These are phyloP conservation scores for Zhengitettix transpicula DNA, from an alignment of 2,888 invertebrate species.

Conservation along the genomic window DNA sequence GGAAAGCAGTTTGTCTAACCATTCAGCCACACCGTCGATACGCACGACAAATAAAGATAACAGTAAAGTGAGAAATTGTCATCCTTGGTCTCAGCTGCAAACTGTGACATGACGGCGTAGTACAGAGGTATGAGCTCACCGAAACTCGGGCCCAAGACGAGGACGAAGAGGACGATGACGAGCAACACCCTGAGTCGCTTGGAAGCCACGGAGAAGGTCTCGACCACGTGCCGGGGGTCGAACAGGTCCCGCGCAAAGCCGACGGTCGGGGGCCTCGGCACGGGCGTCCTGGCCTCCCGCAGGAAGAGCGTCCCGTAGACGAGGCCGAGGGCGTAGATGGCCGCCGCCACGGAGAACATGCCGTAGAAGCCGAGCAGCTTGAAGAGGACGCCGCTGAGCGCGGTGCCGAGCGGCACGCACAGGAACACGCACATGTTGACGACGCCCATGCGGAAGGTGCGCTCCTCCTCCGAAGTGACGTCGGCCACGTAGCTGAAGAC, in stretches of 20 bases:
- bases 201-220: background rate
- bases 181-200: background rate
- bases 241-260: background rate
- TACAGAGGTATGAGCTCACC: background rate
- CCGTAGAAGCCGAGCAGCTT: conserved; percentile 31
- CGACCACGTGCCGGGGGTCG: background rate
- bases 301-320: background rate
- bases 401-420: conserved; percentile 37
- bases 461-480: conserved; percentile 32
- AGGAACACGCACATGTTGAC: conserved; percentile 39
- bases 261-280: background rate
- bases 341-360: conserved; percentile 29
- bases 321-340: background rate
- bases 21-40: too few species aligned
- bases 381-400: conserved; percentile 35
- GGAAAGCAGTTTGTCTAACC: too few species aligned
- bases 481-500: conserved; percentile 70
- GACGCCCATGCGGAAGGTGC: conserved; percentile 42
- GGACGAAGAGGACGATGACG: background rate
- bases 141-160: background rate
- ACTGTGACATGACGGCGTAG: too few species aligned
- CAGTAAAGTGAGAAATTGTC: too few species aligned
- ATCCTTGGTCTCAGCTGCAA: too few species aligned
- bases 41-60: too few species aligned
- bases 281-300: background rate